phyloP scores from a whole-genome alignment of 2,797 vertebrate genomes.

The Phalanger gymnotis region DNA sequence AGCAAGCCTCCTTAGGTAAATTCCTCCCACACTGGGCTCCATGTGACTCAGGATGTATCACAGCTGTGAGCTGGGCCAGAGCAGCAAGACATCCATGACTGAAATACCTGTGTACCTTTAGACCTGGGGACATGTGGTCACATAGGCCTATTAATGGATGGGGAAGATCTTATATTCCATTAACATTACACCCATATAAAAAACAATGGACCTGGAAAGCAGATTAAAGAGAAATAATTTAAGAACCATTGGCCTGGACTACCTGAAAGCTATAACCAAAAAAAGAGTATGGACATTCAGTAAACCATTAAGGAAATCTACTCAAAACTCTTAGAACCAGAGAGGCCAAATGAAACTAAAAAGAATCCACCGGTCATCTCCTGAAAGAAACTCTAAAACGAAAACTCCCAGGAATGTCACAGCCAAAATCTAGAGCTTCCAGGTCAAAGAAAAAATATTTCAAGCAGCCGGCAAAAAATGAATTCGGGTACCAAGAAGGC shows the following conservation, averaged over 20 bases:
- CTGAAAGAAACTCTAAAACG: background rate
- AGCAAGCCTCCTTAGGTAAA: too few relatives aligned
- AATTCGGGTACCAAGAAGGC: background rate
- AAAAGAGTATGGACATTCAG: background rate
- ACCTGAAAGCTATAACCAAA: background rate
- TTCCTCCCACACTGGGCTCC: too few relatives aligned
- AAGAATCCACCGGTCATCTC: background rate
- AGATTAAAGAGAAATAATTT: background rate
- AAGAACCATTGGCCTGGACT: background rate
- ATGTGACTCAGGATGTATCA: too few relatives aligned
- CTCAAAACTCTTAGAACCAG: background rate
- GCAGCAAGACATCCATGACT: too few relatives aligned
- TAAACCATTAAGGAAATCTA: background rate
- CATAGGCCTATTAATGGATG: too few relatives aligned
- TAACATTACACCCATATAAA: too few relatives aligned
- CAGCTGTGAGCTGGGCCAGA: too few relatives aligned
- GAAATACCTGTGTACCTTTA: too few relatives aligned
- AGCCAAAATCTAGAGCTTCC: background rate
- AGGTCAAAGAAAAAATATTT: background rate
- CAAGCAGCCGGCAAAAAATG: background rate
- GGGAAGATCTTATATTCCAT: too few relatives aligned
- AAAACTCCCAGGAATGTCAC: background rate
- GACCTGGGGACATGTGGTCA: too few relatives aligned
- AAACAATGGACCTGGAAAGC: background rate
- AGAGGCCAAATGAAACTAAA: background rate